Conservation (phyloP, 2,888 invertebrate genomes). For the Ectemnius lituratus region DNA sequence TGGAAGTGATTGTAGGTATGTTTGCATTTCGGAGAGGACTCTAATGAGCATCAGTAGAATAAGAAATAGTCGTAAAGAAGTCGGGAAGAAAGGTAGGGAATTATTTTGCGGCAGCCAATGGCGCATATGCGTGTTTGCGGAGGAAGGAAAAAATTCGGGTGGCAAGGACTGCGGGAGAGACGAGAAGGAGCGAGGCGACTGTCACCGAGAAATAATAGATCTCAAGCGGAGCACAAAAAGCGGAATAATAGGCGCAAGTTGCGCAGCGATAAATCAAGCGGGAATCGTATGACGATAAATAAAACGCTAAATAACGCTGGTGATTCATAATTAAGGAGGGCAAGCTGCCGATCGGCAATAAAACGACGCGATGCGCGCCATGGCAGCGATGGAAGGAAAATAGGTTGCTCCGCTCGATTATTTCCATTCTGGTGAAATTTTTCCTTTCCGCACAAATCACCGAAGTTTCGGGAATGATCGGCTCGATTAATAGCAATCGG, state of each 20-base stretch:
- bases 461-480: too few species aligned
- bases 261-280: slow-evolving; percentile 57
- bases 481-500: not conserved
- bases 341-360: slow-evolving; percentile 29
- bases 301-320: slow-evolving; percentile 56
- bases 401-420: slow-evolving; percentile 2
- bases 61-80: not conserved
- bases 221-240: slow-evolving; percentile 50
- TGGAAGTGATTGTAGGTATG: not conserved
- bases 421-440: slow-evolving; percentile 9
- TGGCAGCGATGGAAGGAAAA: slow-evolving; percentile 10
- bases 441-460: not conserved
- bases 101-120: not conserved
- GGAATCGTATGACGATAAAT: slow-evolving; percentile 56
- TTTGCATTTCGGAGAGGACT: too few species aligned
- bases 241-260: slow-evolving; percentile 61
- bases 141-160: slow-evolving; percentile 24
- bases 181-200: slow-evolving; percentile 46
- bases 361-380: slow-evolving; percentile 18
- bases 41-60: too few species aligned
- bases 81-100: not conserved
- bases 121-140: not conserved
- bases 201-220: slow-evolving; percentile 56
- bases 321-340: slow-evolving; percentile 62
- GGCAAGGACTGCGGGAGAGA: slow-evolving; percentile 24